Conservation (phyloP, 2,888 invertebrate species). For the Rhagophthalmus giganteus region DNA sequence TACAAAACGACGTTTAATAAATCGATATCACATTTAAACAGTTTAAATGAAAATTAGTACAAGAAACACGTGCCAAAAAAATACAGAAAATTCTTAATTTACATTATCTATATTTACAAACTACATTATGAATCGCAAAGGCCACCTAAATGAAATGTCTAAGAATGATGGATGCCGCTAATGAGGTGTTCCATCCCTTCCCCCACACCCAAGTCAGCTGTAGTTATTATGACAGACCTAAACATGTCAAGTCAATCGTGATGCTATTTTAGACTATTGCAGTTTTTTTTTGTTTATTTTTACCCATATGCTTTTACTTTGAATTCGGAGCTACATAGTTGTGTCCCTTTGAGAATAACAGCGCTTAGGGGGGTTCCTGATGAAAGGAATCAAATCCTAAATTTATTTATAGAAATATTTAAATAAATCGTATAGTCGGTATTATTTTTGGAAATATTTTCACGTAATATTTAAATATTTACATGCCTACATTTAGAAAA, state of each 20-base stretch:
- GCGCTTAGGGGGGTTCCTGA: neutral
- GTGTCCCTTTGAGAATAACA: neutral
- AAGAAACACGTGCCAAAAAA: conserved; percentile 15
- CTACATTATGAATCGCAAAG: conserved; percentile 27
- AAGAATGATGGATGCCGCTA: conserved; percentile 52
- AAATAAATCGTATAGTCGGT: neutral
- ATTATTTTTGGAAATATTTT: neutral
- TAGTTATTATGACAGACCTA: conserved; percentile 47
- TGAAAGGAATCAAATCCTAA: neutral
- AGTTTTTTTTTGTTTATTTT: conserved; percentile 42
- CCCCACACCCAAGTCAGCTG: conserved; percentile 38
- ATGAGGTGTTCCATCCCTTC: conserved; percentile 45
- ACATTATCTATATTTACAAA: conserved; percentile 26
- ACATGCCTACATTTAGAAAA: too few species aligned
- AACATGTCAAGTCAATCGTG: conserved; percentile 47
- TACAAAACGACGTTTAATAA: conserved; percentile 3
- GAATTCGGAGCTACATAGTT: neutral
- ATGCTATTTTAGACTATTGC: conserved; percentile 46
- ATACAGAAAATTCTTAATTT: conserved; percentile 18
- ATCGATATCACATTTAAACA: too few species aligned
- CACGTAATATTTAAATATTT: neutral
- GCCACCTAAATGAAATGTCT: conserved; percentile 31
- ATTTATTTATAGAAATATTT: neutral
- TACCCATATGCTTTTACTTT: conserved; percentile 12
- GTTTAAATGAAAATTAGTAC: conserved; percentile 13